Evolutionary conservation across 2,888 invertebrate species (phyloP).

Genomic region (Aleiodes leptofemur): DNA sequence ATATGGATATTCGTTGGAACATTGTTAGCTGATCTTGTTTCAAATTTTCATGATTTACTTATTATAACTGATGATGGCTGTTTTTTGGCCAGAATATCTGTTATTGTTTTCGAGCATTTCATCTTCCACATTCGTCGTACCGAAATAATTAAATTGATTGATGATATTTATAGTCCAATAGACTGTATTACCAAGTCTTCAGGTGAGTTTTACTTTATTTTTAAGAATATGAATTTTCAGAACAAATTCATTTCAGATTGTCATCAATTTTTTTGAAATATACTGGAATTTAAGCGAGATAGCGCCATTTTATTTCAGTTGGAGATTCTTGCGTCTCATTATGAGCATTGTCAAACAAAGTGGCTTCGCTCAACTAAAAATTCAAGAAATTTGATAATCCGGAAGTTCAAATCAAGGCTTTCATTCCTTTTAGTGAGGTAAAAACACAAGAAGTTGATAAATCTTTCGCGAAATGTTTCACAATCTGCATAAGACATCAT

Average conservation of each 20-base stretch:
- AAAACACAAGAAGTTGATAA: constrained; percentile 38
- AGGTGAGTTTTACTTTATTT: constrained; percentile 12
- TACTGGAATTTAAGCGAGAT: no score
- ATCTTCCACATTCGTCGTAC: constrained; percentile 50
- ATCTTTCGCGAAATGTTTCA: constrained; percentile 53
- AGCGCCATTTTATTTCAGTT: constrained; percentile 61
- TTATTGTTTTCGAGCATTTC: constrained; percentile 60
- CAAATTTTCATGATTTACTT: constrained; percentile 54
- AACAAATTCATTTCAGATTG: not conserved
- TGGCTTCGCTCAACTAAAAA: not conserved
- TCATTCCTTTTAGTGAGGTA: constrained; percentile 47
- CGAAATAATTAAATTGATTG: constrained; percentile 46
- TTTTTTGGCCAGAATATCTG: constrained; percentile 58
- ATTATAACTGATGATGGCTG: constrained; percentile 62
- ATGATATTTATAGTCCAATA: constrained; percentile 44
- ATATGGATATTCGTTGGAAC: constrained; percentile 51
- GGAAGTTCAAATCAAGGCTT: constrained; percentile 16
- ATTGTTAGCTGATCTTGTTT: constrained; percentile 54
- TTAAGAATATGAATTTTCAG: not conserved
- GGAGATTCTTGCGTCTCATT: constrained; percentile 59
- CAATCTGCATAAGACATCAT: constrained; percentile 59
- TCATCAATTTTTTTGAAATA: not conserved
- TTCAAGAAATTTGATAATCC: not conserved
- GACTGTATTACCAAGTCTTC: constrained; percentile 47
- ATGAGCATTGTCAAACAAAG: constrained; percentile 54